These are phyloP conservation scores for Blomia tropicalis DNA, from an alignment of 2,888 invertebrate genomes.

Conservation along the genomic window DNA sequence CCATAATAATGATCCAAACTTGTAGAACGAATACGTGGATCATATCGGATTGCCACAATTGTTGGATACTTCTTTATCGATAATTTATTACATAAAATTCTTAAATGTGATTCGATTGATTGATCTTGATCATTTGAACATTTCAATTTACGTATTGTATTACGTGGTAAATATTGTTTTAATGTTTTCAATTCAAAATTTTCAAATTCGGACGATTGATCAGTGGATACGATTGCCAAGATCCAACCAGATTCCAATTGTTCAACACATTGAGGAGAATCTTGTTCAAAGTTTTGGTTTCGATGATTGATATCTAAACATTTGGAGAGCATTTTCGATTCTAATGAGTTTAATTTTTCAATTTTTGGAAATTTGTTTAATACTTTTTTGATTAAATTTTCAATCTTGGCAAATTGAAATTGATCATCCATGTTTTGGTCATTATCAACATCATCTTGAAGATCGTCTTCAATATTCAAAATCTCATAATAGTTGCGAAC, in stretches of 20 bases:
- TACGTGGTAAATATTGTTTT: constrained; percentile 42
- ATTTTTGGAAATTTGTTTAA: constrained; percentile 14
- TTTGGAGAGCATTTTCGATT: not conserved
- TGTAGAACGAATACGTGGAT: constrained; percentile 39
- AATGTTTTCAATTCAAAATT: constrained; percentile 46
- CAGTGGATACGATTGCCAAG: not conserved
- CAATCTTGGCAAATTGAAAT: too few relatives aligned
- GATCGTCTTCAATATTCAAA: not conserved
- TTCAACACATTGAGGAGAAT: not conserved
- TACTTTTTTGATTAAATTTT: constrained; percentile 2
- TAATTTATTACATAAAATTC: constrained; percentile 36
- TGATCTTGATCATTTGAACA: constrained; percentile 38
- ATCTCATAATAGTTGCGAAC: constrained; percentile 7
- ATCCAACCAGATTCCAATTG: constrained; percentile 36
- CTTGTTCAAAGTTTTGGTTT: too few relatives aligned
- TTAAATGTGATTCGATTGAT: constrained; percentile 30
- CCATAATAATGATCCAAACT: constrained; percentile 31
- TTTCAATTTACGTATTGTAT: constrained; percentile 34
- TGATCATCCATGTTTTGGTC: too few relatives aligned
- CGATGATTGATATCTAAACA: not conserved
- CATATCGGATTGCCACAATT: constrained; percentile 55
- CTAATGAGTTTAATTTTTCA: not conserved
- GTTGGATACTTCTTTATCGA: constrained; percentile 44
- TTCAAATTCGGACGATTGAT: constrained; percentile 31
- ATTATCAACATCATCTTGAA: constrained; percentile 3